Percentiles rank a stretch among this genome's conserved stretches.
Conservation (phyloP, 2,797 vertebrate species). For the Hemitrygon akajei region DNA sequence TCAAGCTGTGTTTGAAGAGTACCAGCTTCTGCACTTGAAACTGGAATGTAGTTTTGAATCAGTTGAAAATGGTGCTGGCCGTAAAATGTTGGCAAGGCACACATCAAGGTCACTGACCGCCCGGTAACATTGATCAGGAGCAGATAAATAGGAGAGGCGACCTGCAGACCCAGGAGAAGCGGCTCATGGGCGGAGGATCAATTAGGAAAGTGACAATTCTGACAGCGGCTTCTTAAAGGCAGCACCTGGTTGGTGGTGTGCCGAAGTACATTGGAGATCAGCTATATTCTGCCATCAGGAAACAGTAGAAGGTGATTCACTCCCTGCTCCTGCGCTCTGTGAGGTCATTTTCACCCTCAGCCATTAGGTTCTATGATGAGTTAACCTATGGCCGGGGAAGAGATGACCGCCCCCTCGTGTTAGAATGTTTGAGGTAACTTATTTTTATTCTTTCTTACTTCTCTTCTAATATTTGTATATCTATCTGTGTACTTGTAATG, state of each 20-base stretch:
- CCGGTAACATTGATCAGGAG: not conserved
- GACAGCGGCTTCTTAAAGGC: not conserved
- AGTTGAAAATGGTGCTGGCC: not conserved
- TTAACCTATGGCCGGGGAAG: too few species aligned
- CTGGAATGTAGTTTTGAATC: not conserved
- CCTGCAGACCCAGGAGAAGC: not conserved
- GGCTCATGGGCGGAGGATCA: not conserved
- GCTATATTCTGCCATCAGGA: not conserved
- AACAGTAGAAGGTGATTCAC: too few species aligned
- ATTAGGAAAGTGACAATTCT: not conserved
- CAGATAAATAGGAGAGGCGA: not conserved
- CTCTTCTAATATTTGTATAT: too few species aligned
- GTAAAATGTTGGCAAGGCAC: not conserved
- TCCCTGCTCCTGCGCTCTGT: too few species aligned
- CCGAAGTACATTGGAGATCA: not conserved
- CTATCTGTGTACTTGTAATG: too few species aligned
- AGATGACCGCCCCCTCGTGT: too few species aligned
- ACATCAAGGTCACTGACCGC: not conserved
- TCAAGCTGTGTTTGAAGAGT: not conserved
- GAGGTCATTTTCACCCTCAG: too few species aligned
- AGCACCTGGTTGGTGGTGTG: not conserved
- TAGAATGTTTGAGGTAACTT: too few species aligned
- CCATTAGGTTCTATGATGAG: too few species aligned
- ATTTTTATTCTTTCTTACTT: too few species aligned
- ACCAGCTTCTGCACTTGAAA: not conserved